phyloP scores from a whole-genome alignment of 2,113 vertebrate genomes.

The Willisornis vidua region DNA sequence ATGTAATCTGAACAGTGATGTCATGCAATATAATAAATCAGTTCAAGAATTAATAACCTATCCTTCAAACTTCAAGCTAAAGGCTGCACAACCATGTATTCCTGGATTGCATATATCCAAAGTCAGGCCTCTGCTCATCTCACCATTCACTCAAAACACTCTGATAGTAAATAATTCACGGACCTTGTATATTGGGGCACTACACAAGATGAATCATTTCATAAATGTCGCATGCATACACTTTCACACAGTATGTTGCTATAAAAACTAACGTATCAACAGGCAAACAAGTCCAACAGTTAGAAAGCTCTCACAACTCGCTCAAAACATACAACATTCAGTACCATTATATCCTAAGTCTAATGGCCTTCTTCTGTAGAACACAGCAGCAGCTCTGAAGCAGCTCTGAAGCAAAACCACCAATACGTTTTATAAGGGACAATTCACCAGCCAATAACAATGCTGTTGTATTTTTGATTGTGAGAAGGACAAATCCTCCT shows the following conservation, averaged over 20 bases:
- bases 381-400: too few relatives aligned
- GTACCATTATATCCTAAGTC: background rate
- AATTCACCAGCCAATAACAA: background rate
- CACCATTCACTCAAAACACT: background rate
- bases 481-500: background rate
- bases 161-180: background rate
- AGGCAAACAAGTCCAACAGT: background rate
- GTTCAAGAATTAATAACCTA: background rate
- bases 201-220: background rate
- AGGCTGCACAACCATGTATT: background rate
- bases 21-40: background rate
- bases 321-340: background rate
- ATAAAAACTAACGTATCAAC: background rate
- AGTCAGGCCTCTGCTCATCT: background rate
- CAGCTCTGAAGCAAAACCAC: background rate
- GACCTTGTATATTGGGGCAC: accelerated
- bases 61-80: background rate
- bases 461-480: accelerated
- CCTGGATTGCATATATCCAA: background rate
- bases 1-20: background rate
- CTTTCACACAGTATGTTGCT: background rate
- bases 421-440: background rate
- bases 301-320: background rate
- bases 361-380: background rate
- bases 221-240: background rate